Evolutionary conservation across 2,888 invertebrate genomes (phyloP).

Genomic region (Noctua fimbriata): DNA sequence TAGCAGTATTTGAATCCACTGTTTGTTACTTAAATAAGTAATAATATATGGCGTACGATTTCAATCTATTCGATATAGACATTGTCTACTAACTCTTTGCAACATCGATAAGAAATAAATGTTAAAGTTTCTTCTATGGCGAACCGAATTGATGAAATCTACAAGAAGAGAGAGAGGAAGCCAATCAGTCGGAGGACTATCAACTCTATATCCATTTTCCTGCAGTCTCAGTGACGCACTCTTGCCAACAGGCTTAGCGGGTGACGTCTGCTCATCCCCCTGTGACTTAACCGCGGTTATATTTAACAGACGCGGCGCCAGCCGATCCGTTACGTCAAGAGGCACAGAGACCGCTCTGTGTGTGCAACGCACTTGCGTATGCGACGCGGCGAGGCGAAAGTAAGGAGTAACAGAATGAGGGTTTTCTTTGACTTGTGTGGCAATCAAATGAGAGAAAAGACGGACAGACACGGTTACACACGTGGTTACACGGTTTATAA

Average conservation of each 20-base stretch:
- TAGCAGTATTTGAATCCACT: too few species aligned
- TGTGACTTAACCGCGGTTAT: slow-evolving; percentile 80
- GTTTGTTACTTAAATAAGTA: too few species aligned
- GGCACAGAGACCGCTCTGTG: slow-evolving; percentile 58
- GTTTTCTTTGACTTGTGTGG: neutral
- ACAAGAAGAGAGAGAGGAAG: neutral
- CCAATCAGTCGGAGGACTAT: slow-evolving; percentile 4
- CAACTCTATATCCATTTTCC: slow-evolving; percentile 71
- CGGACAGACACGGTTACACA: too few species aligned
- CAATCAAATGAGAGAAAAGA: neutral
- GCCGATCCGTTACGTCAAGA: slow-evolving; percentile 62
- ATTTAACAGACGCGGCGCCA: slow-evolving; percentile 76
- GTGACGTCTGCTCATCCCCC: slow-evolving; percentile 77
- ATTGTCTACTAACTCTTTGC: neutral
- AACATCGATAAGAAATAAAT: neutral
- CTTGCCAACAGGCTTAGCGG: slow-evolving; percentile 77
- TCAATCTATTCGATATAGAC: neutral
- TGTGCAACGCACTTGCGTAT: slow-evolving; percentile 21
- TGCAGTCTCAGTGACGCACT: slow-evolving; percentile 77
- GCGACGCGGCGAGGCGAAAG: slow-evolving; percentile 17
- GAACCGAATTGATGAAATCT: neutral
- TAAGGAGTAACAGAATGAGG: slow-evolving; percentile 11
- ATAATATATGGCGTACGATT: neutral
- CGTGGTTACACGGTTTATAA: too few species aligned
- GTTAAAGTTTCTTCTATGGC: neutral